These are phyloP conservation scores for Diplazon laetatorius DNA, from an alignment of 2,888 invertebrate genomes.

Conservation along the genomic window DNA sequence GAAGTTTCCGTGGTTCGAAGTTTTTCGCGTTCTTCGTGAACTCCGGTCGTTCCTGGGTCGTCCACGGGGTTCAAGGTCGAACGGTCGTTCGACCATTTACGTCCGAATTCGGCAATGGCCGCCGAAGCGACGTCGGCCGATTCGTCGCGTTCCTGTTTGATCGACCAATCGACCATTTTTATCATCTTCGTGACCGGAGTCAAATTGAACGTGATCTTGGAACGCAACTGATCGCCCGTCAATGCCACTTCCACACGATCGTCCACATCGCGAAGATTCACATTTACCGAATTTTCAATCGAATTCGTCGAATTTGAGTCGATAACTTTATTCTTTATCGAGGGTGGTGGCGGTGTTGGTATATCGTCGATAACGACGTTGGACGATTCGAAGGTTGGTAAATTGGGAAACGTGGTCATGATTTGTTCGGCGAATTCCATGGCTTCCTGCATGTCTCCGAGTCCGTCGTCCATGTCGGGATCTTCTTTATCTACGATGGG, in stretches of 20 bases:
- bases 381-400: slow-evolving; percentile 61
- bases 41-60: no score
- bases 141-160: slow-evolving; percentile 14
- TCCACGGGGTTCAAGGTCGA: no score
- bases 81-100: no score
- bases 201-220: no score
- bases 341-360: neutral
- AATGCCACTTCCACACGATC: no score
- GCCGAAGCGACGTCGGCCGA: no score
- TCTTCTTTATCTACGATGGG: slow-evolving; percentile 38
- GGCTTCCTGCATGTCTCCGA: slow-evolving; percentile 79
- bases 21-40: neutral
- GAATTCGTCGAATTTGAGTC: neutral
- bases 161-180: no score
- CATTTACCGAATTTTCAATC: no score
- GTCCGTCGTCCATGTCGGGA: slow-evolving; percentile 72
- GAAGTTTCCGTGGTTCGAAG: neutral
- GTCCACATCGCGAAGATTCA: no score
- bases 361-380: slow-evolving; percentile 19
- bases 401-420: slow-evolving; percentile 71
- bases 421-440: slow-evolving; percentile 78
- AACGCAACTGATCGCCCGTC: no score
- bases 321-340: slow-evolving; percentile 30
- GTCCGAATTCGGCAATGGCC: no score
- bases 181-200: no score